Evolutionary conservation across 2,797 vertebrate species (phyloP).

Genomic region (Decapterus maruadsi): DNA sequence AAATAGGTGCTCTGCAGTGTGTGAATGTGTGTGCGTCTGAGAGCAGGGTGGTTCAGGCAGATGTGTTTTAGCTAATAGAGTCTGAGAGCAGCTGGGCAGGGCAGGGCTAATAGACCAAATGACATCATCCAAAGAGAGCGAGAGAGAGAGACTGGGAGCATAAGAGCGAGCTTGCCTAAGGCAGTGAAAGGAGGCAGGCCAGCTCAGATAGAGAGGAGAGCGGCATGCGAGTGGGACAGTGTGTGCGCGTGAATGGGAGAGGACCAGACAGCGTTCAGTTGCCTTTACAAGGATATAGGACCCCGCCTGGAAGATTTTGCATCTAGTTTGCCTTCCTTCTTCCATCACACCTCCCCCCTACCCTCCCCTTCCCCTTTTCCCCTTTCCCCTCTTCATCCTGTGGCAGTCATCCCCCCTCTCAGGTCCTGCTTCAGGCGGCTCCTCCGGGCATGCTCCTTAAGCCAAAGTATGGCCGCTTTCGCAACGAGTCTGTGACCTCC

Average conservation of each 20-base stretch:
- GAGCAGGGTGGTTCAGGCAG: conserved; percentile 68
- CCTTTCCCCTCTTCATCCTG: conserved; percentile 56
- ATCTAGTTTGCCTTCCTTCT: conserved; percentile 57
- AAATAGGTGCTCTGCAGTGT: conserved; percentile 25
- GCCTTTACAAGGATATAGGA: conserved; percentile 74
- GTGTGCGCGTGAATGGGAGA: conserved; percentile 74
- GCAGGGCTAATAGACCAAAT: conserved; percentile 88
- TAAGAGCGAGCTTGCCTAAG: conserved; percentile 62
- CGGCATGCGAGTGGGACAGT: conserved; percentile 75
- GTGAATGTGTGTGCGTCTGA: conserved; percentile 19
- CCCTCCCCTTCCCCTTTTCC: conserved; percentile 37
- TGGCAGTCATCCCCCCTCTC: conserved; percentile 61
- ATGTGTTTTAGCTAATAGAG: conserved; percentile 85
- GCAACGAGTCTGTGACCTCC: conserved; percentile 92
- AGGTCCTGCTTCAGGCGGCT: conserved; percentile 80
- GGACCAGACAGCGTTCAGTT: conserved; percentile 71
- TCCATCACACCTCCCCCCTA: conserved; percentile 60
- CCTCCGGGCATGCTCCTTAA: conserved; percentile 93
- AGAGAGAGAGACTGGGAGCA: conserved; percentile 70
- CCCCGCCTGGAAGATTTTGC: conserved; percentile 66
- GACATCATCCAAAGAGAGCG: conserved; percentile 87
- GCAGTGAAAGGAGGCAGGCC: conserved; percentile 72
- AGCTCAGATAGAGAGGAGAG: conserved; percentile 76
- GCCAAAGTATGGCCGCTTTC: conserved; percentile 94
- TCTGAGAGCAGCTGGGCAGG: conserved; percentile 84